phyloP scores from a whole-genome alignment of 2,888 invertebrate genomes.

The Stegophylla sp. region DNA sequence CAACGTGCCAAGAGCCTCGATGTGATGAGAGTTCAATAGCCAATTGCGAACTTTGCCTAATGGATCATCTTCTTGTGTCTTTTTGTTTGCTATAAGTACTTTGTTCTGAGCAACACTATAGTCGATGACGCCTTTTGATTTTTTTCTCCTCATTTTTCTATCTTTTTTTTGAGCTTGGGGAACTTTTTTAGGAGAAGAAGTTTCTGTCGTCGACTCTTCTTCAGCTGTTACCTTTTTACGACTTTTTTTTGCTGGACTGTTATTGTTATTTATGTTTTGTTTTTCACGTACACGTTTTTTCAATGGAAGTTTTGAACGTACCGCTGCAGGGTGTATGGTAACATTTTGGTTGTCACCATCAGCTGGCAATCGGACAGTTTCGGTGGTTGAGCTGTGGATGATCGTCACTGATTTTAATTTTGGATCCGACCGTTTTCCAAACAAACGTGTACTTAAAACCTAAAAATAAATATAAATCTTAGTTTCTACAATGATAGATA shows the following conservation, averaged over 20 bases:
- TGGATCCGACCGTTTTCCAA: slow-evolving; percentile 80
- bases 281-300: slow-evolving; percentile 77
- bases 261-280: slow-evolving; percentile 57
- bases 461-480: slow-evolving; percentile 64
- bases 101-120: slow-evolving; percentile 72
- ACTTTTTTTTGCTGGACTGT: slow-evolving; percentile 62
- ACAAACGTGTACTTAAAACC: slow-evolving; percentile 80
- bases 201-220: slow-evolving; percentile 64
- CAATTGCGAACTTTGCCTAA: slow-evolving; percentile 85
- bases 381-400: slow-evolving; percentile 87
- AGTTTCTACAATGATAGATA: background rate
- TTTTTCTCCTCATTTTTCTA: slow-evolving; percentile 65
- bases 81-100: slow-evolving; percentile 61
- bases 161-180: slow-evolving; percentile 66
- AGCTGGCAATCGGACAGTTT: slow-evolving; percentile 77
- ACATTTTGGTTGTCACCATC: slow-evolving; percentile 70
- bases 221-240: slow-evolving; percentile 64
- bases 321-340: slow-evolving; percentile 82
- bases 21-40: slow-evolving; percentile 76
- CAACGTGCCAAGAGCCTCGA: slow-evolving; percentile 66
- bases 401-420: slow-evolving; percentile 87
- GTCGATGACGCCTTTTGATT: slow-evolving; percentile 77
- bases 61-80: slow-evolving; percentile 67
- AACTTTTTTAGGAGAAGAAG: slow-evolving; percentile 68
- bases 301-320: slow-evolving; percentile 84